phyloP scores from a whole-genome alignment of 2,113 vertebrate species.

The Pelecanoides urinatrix region DNA sequence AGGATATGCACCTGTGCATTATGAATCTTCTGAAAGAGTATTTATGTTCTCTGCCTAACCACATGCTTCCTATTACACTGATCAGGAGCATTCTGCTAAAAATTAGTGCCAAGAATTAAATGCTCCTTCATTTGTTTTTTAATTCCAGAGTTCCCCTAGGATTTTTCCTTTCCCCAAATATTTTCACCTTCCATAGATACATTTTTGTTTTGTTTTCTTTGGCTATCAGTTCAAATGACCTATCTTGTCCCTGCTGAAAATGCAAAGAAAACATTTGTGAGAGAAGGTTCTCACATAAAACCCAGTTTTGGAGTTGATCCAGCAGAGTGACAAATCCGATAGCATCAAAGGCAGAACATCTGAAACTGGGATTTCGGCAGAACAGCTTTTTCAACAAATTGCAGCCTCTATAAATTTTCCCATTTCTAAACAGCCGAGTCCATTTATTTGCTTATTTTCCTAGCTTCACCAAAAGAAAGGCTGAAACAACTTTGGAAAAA shows the following conservation, averaged over 20 bases:
- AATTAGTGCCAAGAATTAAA: not conserved
- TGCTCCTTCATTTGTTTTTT: not conserved
- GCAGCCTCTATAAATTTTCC: not conserved
- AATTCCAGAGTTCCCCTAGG: not conserved
- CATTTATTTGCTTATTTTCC: slow-evolving; percentile 13
- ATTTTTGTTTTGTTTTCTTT: not conserved
- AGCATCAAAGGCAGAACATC: slow-evolving; percentile 53
- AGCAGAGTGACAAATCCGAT: slow-evolving; percentile 43
- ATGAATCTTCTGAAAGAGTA: not conserved
- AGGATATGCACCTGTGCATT: slow-evolving; percentile 6
- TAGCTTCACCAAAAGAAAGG: not conserved
- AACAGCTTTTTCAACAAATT: slow-evolving; percentile 17
- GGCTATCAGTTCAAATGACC: not conserved
- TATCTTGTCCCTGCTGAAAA: slow-evolving; percentile 9
- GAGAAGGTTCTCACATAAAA: slow-evolving; percentile 13
- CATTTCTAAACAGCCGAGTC: not conserved
- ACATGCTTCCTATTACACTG: not conserved
- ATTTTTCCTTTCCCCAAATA: not conserved
- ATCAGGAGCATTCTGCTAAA: not conserved
- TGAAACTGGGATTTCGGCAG: slow-evolving; percentile 8
- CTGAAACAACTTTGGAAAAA: slow-evolving; percentile 48
- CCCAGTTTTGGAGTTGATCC: slow-evolving; percentile 25
- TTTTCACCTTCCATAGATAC: not conserved
- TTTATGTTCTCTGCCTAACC: not conserved
- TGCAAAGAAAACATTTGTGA: not conserved